Evolutionary conservation across 2,113 vertebrate species (phyloP), one percentile per base, ranked within the genome.

Genomic region (Sapajus apella): DNA sequence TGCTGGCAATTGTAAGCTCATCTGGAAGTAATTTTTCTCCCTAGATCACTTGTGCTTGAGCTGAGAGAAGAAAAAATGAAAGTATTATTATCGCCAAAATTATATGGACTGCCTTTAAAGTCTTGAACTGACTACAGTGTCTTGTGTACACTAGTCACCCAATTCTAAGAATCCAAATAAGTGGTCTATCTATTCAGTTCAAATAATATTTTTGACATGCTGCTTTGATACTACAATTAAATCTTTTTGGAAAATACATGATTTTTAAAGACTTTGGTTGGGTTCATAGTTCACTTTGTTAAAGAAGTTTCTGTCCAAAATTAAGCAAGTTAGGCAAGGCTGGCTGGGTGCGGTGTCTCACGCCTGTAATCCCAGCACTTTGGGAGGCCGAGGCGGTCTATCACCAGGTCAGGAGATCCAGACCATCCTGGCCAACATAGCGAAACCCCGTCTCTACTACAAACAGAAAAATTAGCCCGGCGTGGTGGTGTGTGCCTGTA

Each of bases 11-110:
- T 97, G 23, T 66, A 96, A 79, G 16, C 6, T 97, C 98, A 97
- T 96, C 50, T 98, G 97, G 97, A 86, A 98, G 91, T 98, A 80
- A 98, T 97, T 98, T 97, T 98, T 97, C 45, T 98, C 72, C 97
- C 84, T 96, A 91, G 94, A 45, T 95, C 92, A 97, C 93, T 96
- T 87, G 70, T 50, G 27, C 82, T 97, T 81, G 50, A 87, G 25
- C 55, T 97, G 73, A 75, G 90, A 98, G 87, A 98, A 95, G 25
- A 94, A 68, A 92, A 95, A 96, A 73, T 94, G 94, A 95, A 96
- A 97, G 97, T 96, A 92, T 95, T 97, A 95, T 96, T 64, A 96
- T 96, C 97, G 18, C 27, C 81, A 96, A 96, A 92, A 92, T 86
- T 76, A 75, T 86, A 72, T 88, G 56, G 35, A 81, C 21, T 50